These are phyloP conservation scores for Sturnus vulgaris DNA, from an alignment of 2,113 vertebrate species.

Conservation along the genomic window DNA sequence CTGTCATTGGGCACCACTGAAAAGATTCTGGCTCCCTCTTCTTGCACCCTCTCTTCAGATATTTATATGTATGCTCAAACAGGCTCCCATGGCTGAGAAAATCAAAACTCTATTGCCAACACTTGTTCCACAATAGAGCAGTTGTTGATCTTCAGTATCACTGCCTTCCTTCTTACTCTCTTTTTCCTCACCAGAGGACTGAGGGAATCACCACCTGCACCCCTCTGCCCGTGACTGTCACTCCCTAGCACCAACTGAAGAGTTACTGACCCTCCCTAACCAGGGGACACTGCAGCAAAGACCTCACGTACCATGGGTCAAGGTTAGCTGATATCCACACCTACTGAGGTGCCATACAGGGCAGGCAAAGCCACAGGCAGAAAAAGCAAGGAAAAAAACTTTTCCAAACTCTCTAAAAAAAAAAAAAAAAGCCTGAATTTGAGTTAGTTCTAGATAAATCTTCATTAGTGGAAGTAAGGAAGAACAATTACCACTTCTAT, in stretches of 20 bases:
- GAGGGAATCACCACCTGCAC: background rate
- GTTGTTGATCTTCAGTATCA: too few relatives aligned
- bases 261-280: background rate
- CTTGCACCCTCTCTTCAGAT: background rate
- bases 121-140: background rate
- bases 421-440: background rate
- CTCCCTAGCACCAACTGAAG: too few relatives aligned
- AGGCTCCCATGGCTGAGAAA: background rate
- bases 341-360: background rate
- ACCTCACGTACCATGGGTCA: background rate
- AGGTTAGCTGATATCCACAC: too few relatives aligned
- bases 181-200: background rate
- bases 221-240: background rate
- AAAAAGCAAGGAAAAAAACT: background rate
- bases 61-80: background rate
- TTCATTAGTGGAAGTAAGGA: background rate
- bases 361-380: background rate
- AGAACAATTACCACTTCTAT: background rate
- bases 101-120: background rate
- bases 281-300: background rate
- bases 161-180: background rate
- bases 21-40: background rate
- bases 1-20: background rate
- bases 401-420: background rate
- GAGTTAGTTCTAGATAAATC: background rate